Percentiles rank a stretch among this genome's conserved stretches.
Evolutionary conservation across 2,797 vertebrate species (phyloP).

Genomic region (Sciaenops ocellatus): DNA sequence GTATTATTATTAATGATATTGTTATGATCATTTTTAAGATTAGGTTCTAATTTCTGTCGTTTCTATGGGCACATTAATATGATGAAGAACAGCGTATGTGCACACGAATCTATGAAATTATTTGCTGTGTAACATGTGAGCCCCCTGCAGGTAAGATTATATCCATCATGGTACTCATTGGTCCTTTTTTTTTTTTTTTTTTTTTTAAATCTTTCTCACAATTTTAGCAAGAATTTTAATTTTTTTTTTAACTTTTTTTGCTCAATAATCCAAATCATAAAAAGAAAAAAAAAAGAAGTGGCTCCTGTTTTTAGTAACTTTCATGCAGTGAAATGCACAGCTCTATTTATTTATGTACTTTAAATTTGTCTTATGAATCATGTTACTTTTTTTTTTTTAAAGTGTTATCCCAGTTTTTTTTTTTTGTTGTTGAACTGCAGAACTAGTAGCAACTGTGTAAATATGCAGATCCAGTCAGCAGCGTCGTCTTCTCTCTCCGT

Average conservation of each 20-base stretch:
- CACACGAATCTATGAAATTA: slow-evolving; percentile 39
- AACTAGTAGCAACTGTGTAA: slow-evolving; percentile 85
- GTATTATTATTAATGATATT: slow-evolving; percentile 85
- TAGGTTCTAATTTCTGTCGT: slow-evolving; percentile 71
- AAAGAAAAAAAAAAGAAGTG: slow-evolving; percentile 41
- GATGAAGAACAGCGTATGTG: slow-evolving; percentile 70
- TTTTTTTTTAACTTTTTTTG: slow-evolving; percentile 25
- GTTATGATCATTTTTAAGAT: slow-evolving; percentile 79
- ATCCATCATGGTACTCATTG: slow-evolving; percentile 72
- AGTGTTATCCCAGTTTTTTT: slow-evolving; percentile 56
- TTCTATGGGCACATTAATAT: slow-evolving; percentile 81
- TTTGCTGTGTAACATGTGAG: slow-evolving; percentile 57
- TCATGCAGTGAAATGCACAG: slow-evolving; percentile 78
- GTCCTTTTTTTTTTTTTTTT: slow-evolving; percentile 9
- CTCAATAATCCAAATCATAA: slow-evolving; percentile 32
- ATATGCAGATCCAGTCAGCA: slow-evolving; percentile 80
- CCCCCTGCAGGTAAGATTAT: slow-evolving; percentile 69
- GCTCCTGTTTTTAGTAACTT: slow-evolving; percentile 63
- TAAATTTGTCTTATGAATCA: slow-evolving; percentile 71
- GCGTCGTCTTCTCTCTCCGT: slow-evolving; percentile 41
- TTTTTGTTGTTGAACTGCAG: slow-evolving; percentile 63
- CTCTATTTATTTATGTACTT: slow-evolving; percentile 83
- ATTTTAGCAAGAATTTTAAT: slow-evolving; percentile 33
- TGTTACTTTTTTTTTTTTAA: slow-evolving; percentile 53
- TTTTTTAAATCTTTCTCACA: slow-evolving; percentile 4